Percentiles rank a stretch among this genome's conserved stretches.
These are phyloP conservation scores for Varroa destructor DNA, from an alignment of 1,140 invertebrate genomes.

Conservation along the genomic window DNA sequence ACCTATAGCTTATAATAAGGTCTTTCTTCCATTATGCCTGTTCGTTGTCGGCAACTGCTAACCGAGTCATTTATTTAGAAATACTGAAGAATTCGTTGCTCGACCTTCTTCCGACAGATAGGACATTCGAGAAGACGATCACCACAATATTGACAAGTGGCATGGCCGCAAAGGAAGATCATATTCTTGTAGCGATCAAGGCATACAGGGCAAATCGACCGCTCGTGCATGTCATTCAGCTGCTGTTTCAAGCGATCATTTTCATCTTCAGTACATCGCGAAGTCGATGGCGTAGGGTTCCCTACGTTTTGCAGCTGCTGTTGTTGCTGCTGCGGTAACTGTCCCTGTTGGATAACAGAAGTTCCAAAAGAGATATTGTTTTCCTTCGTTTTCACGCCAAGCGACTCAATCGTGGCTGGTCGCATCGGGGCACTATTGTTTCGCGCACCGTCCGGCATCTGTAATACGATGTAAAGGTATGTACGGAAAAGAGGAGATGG, in stretches of 20 bases:
- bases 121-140: constrained; percentile 92
- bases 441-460: constrained; percentile 28
- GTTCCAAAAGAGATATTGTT: constrained; percentile 27
- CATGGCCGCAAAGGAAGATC: constrained; percentile 95
- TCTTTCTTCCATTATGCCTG: too few relatives aligned
- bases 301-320: constrained; percentile 19
- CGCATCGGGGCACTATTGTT: constrained; percentile 34
- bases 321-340: constrained; percentile 31
- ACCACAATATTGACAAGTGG: constrained; percentile 93
- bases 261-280: constrained; percentile 51
- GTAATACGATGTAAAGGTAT: not conserved
- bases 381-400: constrained; percentile 25
- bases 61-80: constrained; percentile 33
- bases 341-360: not conserved
- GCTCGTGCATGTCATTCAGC: constrained; percentile 90
- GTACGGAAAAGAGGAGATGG: not conserved
- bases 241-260: constrained; percentile 89
- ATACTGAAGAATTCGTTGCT: constrained; percentile 85
- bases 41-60: too few relatives aligned
- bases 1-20: too few relatives aligned
- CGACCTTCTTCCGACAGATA: constrained; percentile 86
- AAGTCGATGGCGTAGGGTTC: constrained; percentile 4
- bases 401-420: constrained; percentile 32
- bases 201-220: constrained; percentile 96
- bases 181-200: constrained; percentile 93